These are phyloP conservation scores for Recurvirostra avosetta DNA, from an alignment of 2,113 vertebrate species.

Conservation along the genomic window DNA sequence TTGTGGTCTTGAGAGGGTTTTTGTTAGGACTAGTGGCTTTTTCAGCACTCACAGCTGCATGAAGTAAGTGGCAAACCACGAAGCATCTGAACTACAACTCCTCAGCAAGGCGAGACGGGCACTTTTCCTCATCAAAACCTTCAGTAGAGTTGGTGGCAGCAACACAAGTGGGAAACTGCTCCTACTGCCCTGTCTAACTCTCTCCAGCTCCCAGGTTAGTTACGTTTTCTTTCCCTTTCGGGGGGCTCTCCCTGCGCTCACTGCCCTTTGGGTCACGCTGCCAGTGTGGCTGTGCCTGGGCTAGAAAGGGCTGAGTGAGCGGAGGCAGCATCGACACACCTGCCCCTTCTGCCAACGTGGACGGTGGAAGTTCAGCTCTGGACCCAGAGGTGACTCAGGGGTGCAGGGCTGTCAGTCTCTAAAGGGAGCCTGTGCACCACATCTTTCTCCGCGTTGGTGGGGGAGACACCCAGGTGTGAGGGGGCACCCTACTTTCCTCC, in stretches of 20 bases:
- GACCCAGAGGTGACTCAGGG: neutral
- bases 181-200: neutral
- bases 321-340: neutral
- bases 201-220: neutral
- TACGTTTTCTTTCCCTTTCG: neutral
- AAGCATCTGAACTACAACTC: neutral
- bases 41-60: neutral
- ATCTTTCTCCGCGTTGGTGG: accelerated
- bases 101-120: neutral
- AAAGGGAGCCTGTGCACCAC: neutral
- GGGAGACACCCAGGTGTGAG: neutral
- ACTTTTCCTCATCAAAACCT: neutral
- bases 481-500: neutral
- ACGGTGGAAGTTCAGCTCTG: neutral
- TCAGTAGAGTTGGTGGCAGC: neutral
- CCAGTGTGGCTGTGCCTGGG: neutral
- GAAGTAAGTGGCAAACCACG: neutral
- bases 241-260: accelerated
- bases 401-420: accelerated
- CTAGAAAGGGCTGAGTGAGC: neutral
- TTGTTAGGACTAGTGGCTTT: neutral
- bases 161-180: neutral
- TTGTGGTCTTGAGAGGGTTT: neutral
- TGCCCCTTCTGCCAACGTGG: neutral
- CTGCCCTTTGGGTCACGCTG: neutral